These are phyloP conservation scores for Drosophila sproati DNA, from an alignment of 1,140 invertebrate genomes.

Conservation along the genomic window DNA sequence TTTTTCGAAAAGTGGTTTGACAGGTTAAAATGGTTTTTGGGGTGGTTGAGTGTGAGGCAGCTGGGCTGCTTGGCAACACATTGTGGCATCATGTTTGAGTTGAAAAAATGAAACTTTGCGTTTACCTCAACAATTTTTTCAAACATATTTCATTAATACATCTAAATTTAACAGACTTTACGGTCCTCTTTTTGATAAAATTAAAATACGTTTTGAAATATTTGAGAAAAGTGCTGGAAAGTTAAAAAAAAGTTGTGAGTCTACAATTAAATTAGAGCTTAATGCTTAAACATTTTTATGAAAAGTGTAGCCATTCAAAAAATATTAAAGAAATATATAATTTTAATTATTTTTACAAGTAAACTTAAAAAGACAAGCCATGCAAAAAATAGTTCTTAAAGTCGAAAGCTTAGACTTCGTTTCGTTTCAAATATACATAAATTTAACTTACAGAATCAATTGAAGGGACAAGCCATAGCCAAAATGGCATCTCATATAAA, in stretches of 20 bases:
- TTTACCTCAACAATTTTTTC: slow-evolving; percentile 49
- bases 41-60: not conserved
- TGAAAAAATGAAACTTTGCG: slow-evolving; percentile 39
- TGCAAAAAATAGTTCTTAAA: too few species aligned
- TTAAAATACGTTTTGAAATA: not conserved
- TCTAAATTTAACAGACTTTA: slow-evolving; percentile 6
- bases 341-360: too few species aligned
- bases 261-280: too few species aligned
- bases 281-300: too few species aligned
- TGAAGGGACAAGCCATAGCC: too few species aligned
- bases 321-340: too few species aligned
- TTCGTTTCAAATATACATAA: too few species aligned
- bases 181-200: not conserved
- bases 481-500: too few species aligned
- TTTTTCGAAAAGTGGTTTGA: slow-evolving; percentile 55
- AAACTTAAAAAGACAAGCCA: too few species aligned
- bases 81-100: slow-evolving; percentile 38
- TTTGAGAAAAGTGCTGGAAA: not conserved
- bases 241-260: not conserved
- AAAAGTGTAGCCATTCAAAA: too few species aligned
- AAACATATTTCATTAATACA: slow-evolving; percentile 23
- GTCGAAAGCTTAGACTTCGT: too few species aligned
- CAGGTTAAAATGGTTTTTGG: slow-evolving; percentile 36
- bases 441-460: too few species aligned
- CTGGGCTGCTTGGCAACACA: not conserved